Conservation (phyloP, 2,888 invertebrate species). For the Caradrina clavipalpis region DNA sequence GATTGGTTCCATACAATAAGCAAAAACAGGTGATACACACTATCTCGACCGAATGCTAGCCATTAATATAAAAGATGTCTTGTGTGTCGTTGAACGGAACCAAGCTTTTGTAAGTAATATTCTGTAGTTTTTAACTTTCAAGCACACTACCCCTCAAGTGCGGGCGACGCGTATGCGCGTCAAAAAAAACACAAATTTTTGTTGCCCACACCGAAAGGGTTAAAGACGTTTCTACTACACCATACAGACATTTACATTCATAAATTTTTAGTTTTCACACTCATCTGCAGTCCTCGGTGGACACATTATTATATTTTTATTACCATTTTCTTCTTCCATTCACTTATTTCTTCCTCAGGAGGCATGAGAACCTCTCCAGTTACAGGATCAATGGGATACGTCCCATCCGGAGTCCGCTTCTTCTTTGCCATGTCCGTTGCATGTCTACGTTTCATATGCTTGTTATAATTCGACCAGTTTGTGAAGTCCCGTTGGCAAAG, state of each 20-base stretch:
- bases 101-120: too few species aligned
- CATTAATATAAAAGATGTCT: too few species aligned
- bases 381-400: conserved; percentile 76
- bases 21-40: too few species aligned
- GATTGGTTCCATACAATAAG: too few species aligned
- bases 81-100: too few species aligned
- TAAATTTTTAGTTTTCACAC: not conserved
- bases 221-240: too few species aligned
- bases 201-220: too few species aligned
- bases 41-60: too few species aligned
- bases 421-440: conserved; percentile 84
- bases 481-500: conserved; percentile 93
- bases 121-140: too few species aligned
- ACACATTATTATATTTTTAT: not conserved
- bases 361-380: conserved; percentile 71
- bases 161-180: too few species aligned
- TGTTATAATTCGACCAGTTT: conserved; percentile 95
- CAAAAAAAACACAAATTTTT: too few species aligned
- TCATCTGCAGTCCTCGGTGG: not conserved
- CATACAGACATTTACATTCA: not conserved
- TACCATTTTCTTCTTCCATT: conserved; percentile 77
- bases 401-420: conserved; percentile 81
- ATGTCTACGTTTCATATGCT: conserved; percentile 94
- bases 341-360: conserved; percentile 70
- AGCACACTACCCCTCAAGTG: too few species aligned